Conservation (phyloP, 2,113 vertebrate genomes). For the Heterocephalus glaber region DNA sequence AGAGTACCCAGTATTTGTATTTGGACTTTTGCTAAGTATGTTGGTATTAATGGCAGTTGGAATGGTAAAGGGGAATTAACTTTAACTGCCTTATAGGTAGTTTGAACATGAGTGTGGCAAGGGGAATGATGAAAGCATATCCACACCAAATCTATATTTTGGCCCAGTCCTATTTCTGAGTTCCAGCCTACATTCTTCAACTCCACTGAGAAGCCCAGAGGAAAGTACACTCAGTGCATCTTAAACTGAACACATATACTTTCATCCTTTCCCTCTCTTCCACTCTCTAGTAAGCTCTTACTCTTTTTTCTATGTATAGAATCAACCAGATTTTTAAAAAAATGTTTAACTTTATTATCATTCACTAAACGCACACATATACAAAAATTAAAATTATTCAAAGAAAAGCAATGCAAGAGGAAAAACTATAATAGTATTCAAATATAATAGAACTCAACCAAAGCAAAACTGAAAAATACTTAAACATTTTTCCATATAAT, state of each 20-base stretch:
- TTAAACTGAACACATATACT: neutral
- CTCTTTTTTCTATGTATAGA: neutral
- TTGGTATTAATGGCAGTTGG: neutral
- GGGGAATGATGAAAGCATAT: neutral
- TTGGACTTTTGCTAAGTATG: neutral
- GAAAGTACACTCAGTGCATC: neutral
- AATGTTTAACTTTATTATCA: no score
- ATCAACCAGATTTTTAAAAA: neutral
- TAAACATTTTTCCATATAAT: no score
- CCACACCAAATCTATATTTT: neutral
- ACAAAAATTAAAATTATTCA: no score
- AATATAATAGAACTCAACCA: no score
- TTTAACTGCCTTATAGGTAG: neutral
- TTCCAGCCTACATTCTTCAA: neutral
- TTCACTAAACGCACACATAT: no score
- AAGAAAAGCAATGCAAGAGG: no score
- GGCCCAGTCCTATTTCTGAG: neutral
- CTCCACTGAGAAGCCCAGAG: neutral
- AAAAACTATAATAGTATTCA: no score
- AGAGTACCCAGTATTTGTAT: neutral
- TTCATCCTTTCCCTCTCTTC: neutral
- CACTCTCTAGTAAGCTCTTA: neutral
- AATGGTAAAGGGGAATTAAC: neutral
- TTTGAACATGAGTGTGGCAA: neutral
- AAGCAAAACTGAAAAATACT: neutral